These are phyloP conservation scores for Delphinapterus leucas DNA, from an alignment of 2,113 vertebrate genomes.

Conservation along the genomic window DNA sequence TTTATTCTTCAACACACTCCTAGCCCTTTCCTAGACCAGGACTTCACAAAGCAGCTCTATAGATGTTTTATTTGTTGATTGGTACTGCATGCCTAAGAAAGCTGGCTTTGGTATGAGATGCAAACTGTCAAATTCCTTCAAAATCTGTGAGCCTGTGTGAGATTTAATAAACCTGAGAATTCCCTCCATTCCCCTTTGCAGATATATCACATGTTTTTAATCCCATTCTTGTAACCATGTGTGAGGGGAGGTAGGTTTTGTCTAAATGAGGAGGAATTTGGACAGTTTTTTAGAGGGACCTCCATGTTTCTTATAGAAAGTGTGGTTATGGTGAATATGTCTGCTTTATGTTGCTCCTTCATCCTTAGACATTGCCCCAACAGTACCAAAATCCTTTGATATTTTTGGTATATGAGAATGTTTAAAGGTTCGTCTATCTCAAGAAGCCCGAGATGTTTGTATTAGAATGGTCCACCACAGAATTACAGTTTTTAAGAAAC, in stretches of 20 bases:
- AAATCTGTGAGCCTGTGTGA: not conserved
- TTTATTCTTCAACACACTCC: not conserved
- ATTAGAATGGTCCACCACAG: not conserved
- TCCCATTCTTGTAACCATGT: not conserved
- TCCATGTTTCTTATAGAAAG: not conserved
- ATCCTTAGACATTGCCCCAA: not conserved
- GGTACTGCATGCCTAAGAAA: not conserved
- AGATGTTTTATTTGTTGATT: not conserved
- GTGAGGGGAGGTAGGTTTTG: not conserved
- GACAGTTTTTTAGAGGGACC: not conserved
- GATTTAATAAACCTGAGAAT: not conserved
- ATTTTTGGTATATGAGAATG: not conserved
- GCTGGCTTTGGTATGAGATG: not conserved
- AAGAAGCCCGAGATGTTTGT: not conserved
- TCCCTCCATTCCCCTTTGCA: not conserved
- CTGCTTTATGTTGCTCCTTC: not conserved
- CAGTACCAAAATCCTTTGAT: not conserved
- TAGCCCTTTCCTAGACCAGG: not conserved
- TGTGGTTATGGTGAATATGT: not conserved
- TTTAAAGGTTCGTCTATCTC: not conserved
- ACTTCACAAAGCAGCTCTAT: not conserved
- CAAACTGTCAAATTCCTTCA: not conserved
- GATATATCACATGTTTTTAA: not conserved
- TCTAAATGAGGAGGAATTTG: conserved; percentile 7
- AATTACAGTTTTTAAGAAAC: conserved; percentile 22